Percentiles rank a stretch among this genome's conserved stretches.
Evolutionary conservation across 1,140 invertebrate species (phyloP).

Genomic region (Papilio polytes): DNA sequence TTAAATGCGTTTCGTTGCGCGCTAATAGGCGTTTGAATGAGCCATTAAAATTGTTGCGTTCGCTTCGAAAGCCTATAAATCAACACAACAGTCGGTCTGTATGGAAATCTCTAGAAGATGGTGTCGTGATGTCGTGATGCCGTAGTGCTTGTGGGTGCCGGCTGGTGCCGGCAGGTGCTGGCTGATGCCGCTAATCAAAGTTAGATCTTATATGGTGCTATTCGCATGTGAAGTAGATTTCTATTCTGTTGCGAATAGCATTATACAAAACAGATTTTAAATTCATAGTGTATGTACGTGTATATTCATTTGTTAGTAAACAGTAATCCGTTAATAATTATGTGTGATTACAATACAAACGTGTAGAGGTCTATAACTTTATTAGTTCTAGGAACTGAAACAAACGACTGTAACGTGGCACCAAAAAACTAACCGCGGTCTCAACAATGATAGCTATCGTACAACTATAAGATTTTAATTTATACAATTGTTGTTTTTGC

Average conservation of each 20-base stretch:
- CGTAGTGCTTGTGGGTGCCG: background rate
- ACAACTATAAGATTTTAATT: slow-evolving; percentile 30
- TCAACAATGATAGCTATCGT: slow-evolving; percentile 11
- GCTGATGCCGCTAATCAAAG: background rate
- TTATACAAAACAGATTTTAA: background rate
- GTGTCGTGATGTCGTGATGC: background rate
- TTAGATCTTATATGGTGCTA: background rate
- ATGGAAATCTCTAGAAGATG: slow-evolving; percentile 4
- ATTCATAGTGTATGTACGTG: background rate
- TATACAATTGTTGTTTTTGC: slow-evolving; percentile 37
- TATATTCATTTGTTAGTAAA: background rate
- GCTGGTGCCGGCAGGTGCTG: too few species aligned
- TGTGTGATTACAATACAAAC: background rate
- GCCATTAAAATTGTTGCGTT: slow-evolving; percentile 54
- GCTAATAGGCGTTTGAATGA: slow-evolving; percentile 39
- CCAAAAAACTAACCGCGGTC: background rate
- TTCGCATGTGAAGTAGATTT: background rate
- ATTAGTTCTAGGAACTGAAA: background rate
- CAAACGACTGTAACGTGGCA: background rate
- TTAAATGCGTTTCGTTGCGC: slow-evolving; percentile 26
- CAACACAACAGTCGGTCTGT: slow-evolving; percentile 40
- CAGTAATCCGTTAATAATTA: background rate
- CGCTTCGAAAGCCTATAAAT: slow-evolving; percentile 51
- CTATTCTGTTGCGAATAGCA: background rate
- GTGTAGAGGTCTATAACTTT: background rate